Conservation (phyloP, 1,140 invertebrate species). For the Drosophila guanche region DNA sequence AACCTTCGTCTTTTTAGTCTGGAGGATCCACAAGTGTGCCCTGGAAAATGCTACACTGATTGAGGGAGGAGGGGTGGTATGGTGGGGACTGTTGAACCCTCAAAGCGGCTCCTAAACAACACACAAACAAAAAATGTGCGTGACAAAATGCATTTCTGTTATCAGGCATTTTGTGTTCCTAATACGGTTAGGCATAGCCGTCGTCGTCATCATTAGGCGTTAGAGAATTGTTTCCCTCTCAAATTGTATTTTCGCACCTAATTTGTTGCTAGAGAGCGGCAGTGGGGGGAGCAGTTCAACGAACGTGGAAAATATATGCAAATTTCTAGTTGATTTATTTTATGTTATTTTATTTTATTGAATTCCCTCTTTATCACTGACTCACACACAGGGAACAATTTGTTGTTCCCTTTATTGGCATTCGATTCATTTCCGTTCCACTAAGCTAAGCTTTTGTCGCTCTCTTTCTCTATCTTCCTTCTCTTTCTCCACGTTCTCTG, state of each 20-base stretch:
- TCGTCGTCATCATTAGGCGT: too few relatives aligned
- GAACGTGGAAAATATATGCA: slow-evolving; percentile 19
- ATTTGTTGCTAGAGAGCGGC: slow-evolving; percentile 25
- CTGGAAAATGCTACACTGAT: slow-evolving; percentile 18
- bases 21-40: slow-evolving; percentile 61
- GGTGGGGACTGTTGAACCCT: slow-evolving; percentile 12
- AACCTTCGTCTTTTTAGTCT: slow-evolving; percentile 14
- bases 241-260: slow-evolving; percentile 50
- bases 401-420: slow-evolving; percentile 18
- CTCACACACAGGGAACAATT: not conserved
- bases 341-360: not conserved
- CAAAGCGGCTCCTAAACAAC: slow-evolving; percentile 25
- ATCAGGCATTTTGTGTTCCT: slow-evolving; percentile 51
- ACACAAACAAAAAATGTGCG: slow-evolving; percentile 49
- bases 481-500: not conserved
- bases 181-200: slow-evolving; percentile 18
- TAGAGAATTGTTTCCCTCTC: not conserved
- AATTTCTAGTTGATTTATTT: not conserved
- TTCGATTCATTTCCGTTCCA: slow-evolving; percentile 39
- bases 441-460: slow-evolving; percentile 21
- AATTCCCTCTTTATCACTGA: slow-evolving; percentile 8
- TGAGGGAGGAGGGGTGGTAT: slow-evolving; percentile 5
- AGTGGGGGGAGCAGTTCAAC: slow-evolving; percentile 6
- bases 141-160: slow-evolving; percentile 71
- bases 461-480: not conserved